phyloP scores from a whole-genome alignment of 2,888 invertebrate genomes.

The Plagiodera versicolora region DNA sequence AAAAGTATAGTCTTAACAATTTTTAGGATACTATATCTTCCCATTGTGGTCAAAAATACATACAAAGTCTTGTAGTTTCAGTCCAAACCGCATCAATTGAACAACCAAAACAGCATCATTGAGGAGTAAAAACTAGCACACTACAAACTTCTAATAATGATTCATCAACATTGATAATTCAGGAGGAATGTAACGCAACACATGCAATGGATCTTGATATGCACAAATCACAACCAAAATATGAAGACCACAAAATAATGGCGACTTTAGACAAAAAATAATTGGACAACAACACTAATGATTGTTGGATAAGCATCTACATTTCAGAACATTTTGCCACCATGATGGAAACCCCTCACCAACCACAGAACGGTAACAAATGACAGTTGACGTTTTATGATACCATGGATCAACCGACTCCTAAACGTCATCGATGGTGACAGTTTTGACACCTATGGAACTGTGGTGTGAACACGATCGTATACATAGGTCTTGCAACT shows the following conservation, averaged over 20 bases:
- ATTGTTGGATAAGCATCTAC: background rate
- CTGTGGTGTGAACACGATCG: too few relatives aligned
- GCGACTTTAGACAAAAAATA: background rate
- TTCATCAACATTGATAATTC: background rate
- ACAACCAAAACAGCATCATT: slow-evolving; percentile 66
- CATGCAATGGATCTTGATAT: background rate
- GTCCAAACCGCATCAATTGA: slow-evolving; percentile 69
- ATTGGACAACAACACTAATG: background rate
- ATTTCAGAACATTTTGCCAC: background rate
- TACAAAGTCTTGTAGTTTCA: slow-evolving; percentile 64
- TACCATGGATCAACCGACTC: too few relatives aligned
- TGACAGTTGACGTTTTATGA: background rate
- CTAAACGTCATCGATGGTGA: too few relatives aligned
- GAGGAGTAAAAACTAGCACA: background rate
- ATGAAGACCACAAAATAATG: background rate
- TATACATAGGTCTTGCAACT: too few relatives aligned
- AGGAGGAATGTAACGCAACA: background rate
- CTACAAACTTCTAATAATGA: background rate
- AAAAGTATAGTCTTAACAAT: too few relatives aligned
- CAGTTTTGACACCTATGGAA: too few relatives aligned
- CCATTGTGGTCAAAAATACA: slow-evolving; percentile 36
- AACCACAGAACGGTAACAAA: background rate
- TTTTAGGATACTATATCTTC: background rate
- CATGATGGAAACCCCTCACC: too few relatives aligned
- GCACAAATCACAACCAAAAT: background rate